Base-by-base conservation (phyloP, 2,113 vertebrate genomes). In the Tragelaphus strepsiceros region DNA sequence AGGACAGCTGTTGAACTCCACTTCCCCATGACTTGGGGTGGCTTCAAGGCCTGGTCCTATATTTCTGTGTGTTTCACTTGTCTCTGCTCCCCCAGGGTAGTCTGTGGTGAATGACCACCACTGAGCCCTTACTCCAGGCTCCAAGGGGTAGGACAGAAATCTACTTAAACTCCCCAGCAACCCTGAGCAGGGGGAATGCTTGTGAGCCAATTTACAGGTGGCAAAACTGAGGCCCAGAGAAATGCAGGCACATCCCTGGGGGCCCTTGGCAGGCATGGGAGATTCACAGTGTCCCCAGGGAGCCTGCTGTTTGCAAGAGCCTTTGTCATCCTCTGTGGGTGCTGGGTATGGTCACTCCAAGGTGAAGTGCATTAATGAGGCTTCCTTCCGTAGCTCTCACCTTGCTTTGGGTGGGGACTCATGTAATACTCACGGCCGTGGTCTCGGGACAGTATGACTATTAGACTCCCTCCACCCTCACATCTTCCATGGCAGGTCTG, bases 401-500 rank as follows among this genome's bases (percentile, higher is more conserved):
- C 7, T 11, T 39, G 14, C 35, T 39, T 14, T 15, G 88, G 51
- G 24, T 12, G 15, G 19, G 49, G 51, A 35, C 51, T 89, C 21
- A n/a, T 4, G 5, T 82, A 4, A 74, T 2, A 8, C 54, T 39
- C 64, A 21, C 1, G 3, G 24, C 7, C 3, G 2, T 19, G 12
- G 7, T 61, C 30, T 74, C 24, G 30, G 64, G 51, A 26, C 12
- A 59, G 2, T 2, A 17, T 90, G 14, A 46, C 53, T 21, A 10
- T 21, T 6, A 58, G 12, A 24, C 13, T 22, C 53, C 21, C 2
- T 15, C 43, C 16, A 46, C 13, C 13, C 53, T 39, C 17, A 9
- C 16, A 5, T 53, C 56, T 7, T 49, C 11, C 2, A 1, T 5
- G 24, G 56, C 0, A 0, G 80, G 19, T 12, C 28, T 7, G 16